Evolutionary conservation across 1,140 invertebrate species (phyloP), one percentile per base, ranked within the genome.

Genomic region (Dinoponera quadriceps): DNA sequence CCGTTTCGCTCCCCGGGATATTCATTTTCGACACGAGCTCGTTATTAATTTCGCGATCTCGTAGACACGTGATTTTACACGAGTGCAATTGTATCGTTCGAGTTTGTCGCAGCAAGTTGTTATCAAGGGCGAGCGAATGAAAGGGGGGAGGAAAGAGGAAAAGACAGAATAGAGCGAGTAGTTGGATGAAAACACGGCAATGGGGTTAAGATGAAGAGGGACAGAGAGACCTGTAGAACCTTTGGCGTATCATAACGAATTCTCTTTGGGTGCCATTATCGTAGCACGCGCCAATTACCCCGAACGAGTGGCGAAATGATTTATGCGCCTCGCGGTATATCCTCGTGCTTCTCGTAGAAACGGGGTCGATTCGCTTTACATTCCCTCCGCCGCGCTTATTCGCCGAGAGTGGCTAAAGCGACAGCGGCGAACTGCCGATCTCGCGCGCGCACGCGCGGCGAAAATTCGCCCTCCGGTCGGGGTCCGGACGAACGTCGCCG

Each of bases 231-330:
- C 44, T 49, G 59, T 51, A 20, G 2, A 51, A 75, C n/a, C 75
- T 90, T 84, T 49, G 77, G 75, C 78, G 81, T 86, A 29, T 59
- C 74, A 73, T 86, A 91, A 92, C 84, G 87, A 91, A 92, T 92
- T 92, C 91, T 92, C 90, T 91, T 91, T 85, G 84, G 87, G 91
- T 92, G 91, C 86, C 87, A 90, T 90, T 92, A 92, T 83, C 88
- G 69, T 87, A 74, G 83, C 87, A 90, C 87, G 90, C 78, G 90
- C 91, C 91, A 92, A 93, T 93, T 93, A 93, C 86, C 87, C 78
- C 65, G 82, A 88, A 90, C 87, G 88, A 91, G 88, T 84, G 78
- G 83, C 60, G 86, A 88, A 91, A 91, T 92, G 90, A 93, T 93
- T 93, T 93, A 93, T 93, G 88, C 77, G 77, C 62, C 62, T 51